These are phyloP conservation scores for Urocyon cinereoargenteus DNA, from an alignment of 2,797 vertebrate genomes.

Conservation along the genomic window DNA sequence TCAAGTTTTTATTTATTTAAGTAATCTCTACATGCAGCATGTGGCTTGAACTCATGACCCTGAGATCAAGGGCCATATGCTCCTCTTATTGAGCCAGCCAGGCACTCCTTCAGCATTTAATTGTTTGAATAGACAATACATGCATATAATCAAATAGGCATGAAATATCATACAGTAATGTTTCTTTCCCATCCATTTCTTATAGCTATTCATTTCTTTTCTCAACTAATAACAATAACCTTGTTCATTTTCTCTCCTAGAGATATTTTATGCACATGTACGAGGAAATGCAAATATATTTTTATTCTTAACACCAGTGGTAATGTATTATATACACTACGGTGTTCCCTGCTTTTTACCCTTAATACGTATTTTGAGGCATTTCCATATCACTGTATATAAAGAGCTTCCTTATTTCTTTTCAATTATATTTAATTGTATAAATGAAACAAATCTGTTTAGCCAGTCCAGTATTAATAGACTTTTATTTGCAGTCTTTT, in stretches of 20 bases:
- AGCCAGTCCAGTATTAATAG: not conserved
- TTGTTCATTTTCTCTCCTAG: not conserved
- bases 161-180: not conserved
- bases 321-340: not conserved
- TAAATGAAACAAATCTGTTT: slow-evolving; percentile 44
- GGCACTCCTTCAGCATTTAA: not conserved
- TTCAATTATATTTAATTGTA: not conserved
- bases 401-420: slow-evolving; percentile 41
- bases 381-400: not conserved
- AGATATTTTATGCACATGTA: not conserved
- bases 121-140: not conserved
- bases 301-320: not conserved
- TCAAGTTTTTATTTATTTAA: not conserved
- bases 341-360: slow-evolving; percentile 25
- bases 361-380: not conserved
- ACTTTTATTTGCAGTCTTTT: slow-evolving; percentile 10
- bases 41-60: not conserved
- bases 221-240: not conserved
- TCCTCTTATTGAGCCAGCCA: not conserved
- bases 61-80: not conserved
- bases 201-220: not conserved
- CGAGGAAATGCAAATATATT: not conserved
- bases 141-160: not conserved
- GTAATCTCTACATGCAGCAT: not conserved
- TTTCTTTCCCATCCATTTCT: slow-evolving; percentile 2